These are phyloP conservation scores for Watersipora subatra DNA, from an alignment of 1,140 invertebrate species.

Conservation along the genomic window DNA sequence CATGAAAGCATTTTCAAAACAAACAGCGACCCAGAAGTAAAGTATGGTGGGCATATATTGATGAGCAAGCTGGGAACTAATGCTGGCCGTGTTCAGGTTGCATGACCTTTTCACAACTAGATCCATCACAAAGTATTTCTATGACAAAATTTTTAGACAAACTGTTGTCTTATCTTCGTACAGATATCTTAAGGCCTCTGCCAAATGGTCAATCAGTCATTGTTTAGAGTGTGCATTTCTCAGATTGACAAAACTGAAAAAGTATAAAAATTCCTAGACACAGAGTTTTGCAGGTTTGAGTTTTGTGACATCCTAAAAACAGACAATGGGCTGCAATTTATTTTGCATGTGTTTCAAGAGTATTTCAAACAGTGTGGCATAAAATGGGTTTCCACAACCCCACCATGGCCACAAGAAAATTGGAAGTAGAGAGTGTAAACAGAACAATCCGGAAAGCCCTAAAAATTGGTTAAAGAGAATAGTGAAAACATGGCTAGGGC, in stretches of 20 bases:
- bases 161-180: neutral
- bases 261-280: neutral
- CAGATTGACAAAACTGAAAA: neutral
- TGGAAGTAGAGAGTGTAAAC: slow-evolving; percentile 4
- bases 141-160: neutral
- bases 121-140: neutral
- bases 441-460: neutral
- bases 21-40: slow-evolving; percentile 22
- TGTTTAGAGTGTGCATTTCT: neutral
- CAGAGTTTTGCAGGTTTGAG: neutral
- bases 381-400: neutral
- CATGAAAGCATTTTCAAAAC: slow-evolving; percentile 19
- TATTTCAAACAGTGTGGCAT: slow-evolving; percentile 1
- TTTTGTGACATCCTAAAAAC: neutral
- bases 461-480: slow-evolving; percentile 5
- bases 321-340: neutral
- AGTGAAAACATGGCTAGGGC: slow-evolving; percentile 2
- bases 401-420: slow-evolving; percentile 7
- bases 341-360: slow-evolving; percentile 2
- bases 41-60: slow-evolving; percentile 33
- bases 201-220: neutral
- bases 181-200: neutral
- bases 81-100: slow-evolving; percentile 14
- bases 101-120: slow-evolving; percentile 4
- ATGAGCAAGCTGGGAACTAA: slow-evolving; percentile 21